Percentiles rank a stretch among this genome's conserved stretches.
These are phyloP conservation scores for Willisornis vidua DNA, from an alignment of 2,113 vertebrate genomes.

Conservation along the genomic window DNA sequence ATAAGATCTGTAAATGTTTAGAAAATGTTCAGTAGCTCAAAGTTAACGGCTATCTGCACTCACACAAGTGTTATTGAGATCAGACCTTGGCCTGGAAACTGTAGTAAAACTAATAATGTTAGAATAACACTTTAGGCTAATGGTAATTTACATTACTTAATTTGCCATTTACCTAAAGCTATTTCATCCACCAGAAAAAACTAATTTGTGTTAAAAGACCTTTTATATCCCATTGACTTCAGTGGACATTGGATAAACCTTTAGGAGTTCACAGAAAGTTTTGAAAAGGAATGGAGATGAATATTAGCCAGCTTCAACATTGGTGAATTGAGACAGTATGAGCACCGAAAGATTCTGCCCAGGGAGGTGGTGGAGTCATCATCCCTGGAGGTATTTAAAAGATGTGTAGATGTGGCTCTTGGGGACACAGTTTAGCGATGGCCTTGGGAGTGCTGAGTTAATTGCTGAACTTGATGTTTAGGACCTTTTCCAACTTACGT, in stretches of 20 bases:
- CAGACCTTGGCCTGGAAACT: background rate
- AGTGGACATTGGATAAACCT: background rate
- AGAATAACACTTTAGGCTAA: conserved; percentile 21
- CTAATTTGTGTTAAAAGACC: background rate
- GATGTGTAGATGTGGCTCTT: background rate
- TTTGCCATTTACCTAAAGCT: background rate
- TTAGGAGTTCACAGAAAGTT: background rate
- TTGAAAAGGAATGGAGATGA: background rate
- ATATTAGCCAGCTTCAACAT: background rate
- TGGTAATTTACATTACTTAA: conserved; percentile 34
- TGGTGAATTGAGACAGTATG: background rate
- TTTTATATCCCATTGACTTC: background rate
- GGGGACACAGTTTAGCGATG: background rate
- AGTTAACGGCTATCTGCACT: background rate
- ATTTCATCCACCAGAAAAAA: conserved; percentile 21
- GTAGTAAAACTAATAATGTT: conserved; percentile 10
- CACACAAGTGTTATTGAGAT: background rate
- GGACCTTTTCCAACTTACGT: background rate
- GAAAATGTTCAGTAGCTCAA: background rate
- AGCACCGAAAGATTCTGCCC: background rate
- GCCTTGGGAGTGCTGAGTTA: background rate
- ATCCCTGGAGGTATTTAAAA: background rate
- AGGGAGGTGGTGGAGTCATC: background rate
- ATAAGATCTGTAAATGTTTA: background rate
- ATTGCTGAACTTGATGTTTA: too few species aligned